Evolutionary conservation across 2,797 vertebrate genomes (phyloP), one percentile per base, ranked within the genome.

Genomic region (Acanthis flammea): DNA sequence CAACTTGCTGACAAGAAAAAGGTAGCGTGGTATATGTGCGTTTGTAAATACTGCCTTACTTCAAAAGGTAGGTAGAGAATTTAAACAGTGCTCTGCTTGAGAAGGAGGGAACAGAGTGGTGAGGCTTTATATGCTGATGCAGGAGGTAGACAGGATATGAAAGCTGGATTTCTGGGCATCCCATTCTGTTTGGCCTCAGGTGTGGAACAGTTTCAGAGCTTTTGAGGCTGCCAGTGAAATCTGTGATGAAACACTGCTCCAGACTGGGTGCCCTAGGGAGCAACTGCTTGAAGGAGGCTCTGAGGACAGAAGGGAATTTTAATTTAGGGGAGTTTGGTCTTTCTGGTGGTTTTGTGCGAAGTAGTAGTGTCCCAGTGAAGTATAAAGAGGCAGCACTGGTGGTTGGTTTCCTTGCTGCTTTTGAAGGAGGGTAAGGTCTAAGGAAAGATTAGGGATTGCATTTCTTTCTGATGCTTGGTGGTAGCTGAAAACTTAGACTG

Each of bases 1-100:
- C 58, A 92, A 66, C 85, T 84, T 85, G 92, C 81, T 88, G 94
- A 41, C 73, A 92, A 88, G 65, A 67, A 78, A 90, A 95, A 90
- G 42, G 65, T 51, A 84, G 58, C 0, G 0, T 78, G 71, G 41
- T 70, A 73, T 14, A 61, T 27, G 37, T 35, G 74, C 88, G 71
- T 90, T 89, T 67, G 82, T 86, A 91, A 79, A 73, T 61, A 82
- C 27, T 12, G 1, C 83, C 90, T 81, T 81, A n/a, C 80, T 57
- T 90, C 72, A 63, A 16, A 30, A 87, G 58, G 27, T 27, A 70
- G 70, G 51, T 47, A 77, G 86, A 28, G 66, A 78, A 66, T 42
- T 93, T 89, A 3, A 44, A 79, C 77, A 76, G n/a, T 28, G 15
- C 21, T 84, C 44, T 77, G n/a, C 54, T 71, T 50, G 47, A 63